A percentile compares a stretch with the other conserved stretches of the same genome.
These are phyloP conservation scores for Drosophila eugracilis DNA, from an alignment of 1,140 invertebrate species.

Conservation along the genomic window DNA sequence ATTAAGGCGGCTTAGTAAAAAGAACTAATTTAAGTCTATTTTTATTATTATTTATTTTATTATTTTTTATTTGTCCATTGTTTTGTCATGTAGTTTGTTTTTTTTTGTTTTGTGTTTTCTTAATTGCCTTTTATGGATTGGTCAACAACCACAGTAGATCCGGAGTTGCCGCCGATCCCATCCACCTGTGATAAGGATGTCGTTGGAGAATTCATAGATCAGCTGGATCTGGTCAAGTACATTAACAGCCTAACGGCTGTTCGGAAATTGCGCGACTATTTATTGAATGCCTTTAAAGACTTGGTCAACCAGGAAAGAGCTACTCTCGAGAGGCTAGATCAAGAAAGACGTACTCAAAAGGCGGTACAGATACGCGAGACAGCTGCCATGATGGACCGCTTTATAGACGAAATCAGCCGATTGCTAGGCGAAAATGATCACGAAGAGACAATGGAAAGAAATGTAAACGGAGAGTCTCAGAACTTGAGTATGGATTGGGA, in stretches of 20 bases:
- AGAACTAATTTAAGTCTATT: not conserved
- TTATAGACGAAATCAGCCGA: conserved; percentile 28
- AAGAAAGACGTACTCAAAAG: conserved; percentile 3
- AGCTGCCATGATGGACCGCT: conserved; percentile 1
- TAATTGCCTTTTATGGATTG: not conserved
- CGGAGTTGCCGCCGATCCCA: conserved; percentile 20
- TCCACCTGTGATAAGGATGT: conserved; percentile 40
- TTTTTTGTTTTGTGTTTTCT: conserved; percentile 25
- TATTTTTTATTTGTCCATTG: not conserved
- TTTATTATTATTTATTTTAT: not conserved
- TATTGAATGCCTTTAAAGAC: conserved; percentile 31
- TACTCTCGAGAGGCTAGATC: not conserved
- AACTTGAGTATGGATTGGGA: not conserved
- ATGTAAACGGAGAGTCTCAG: not conserved
- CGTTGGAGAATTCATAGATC: conserved; percentile 36
- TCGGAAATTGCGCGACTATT: conserved; percentile 43
- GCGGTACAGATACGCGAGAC: not conserved
- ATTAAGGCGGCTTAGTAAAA: no score
- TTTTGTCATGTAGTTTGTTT: conserved; percentile 27
- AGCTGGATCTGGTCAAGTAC: conserved; percentile 9
- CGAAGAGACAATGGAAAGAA: not conserved
- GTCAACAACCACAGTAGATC: conserved; percentile 2
- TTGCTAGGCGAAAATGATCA: conserved; percentile 2
- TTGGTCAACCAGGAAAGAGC: conserved; percentile 30
- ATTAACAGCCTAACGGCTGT: conserved; percentile 7